Conservation (phyloP, 2,113 vertebrate species). For the Hirundichthys speculiger region DNA sequence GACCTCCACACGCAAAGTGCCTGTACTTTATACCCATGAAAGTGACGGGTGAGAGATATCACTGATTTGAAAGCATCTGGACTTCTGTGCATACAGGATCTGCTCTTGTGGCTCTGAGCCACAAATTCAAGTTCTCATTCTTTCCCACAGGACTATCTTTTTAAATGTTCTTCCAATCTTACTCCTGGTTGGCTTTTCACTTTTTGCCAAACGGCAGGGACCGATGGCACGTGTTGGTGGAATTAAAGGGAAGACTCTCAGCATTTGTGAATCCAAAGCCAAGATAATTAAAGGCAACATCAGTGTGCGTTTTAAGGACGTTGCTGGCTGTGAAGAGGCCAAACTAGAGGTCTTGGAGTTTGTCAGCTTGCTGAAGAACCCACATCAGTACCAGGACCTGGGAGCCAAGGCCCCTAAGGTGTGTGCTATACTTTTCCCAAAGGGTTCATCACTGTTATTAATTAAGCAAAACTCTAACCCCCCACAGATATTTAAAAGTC, state of each 20-base stretch:
- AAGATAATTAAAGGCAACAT: conserved; percentile 91
- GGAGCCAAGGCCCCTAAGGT: conserved; percentile 99
- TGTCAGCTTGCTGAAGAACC: conserved; percentile 94
- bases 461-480: too few species aligned
- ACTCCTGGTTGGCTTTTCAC: conserved; percentile 87
- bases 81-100: not conserved
- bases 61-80: not conserved
- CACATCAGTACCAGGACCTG: conserved; percentile 91
- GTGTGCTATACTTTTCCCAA: conserved; percentile 9
- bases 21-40: conserved; percentile 90
- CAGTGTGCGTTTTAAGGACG: conserved; percentile 92
- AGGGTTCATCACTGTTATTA: too few species aligned
- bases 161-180: conserved; percentile 88
- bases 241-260: conserved; percentile 89
- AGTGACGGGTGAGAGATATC: conserved; percentile 89
- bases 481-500: too few species aligned
- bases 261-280: conserved; percentile 92
- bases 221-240: conserved; percentile 83
- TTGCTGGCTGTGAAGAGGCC: conserved; percentile 96
- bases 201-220: conserved; percentile 86
- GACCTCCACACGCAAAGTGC: conserved; percentile 84
- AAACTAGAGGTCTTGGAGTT: conserved; percentile 98
- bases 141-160: conserved; percentile 82
- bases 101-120: not conserved
- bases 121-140: not conserved